Evolutionary conservation across 2,888 invertebrate genomes (phyloP), one percentile per base, ranked within the genome.

Genomic region (Drosophila gaucha): DNA sequence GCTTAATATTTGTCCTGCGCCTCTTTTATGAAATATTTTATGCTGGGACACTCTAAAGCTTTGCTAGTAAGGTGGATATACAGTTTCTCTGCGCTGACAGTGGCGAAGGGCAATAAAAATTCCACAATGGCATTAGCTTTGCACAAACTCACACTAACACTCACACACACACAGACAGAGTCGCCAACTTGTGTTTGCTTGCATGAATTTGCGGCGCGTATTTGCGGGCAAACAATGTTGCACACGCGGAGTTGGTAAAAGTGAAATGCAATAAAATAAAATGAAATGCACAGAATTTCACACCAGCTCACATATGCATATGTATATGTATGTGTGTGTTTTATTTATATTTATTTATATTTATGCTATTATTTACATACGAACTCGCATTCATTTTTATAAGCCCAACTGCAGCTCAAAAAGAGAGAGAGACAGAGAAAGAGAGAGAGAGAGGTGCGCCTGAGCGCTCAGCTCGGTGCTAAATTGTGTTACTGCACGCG

Each of bases 401-500:
- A 60, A 52, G 56, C 63, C 63, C 63, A 74, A 59, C 69, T 70
- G 57, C 73, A 74, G 35, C 35, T 18, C 39, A 2, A 18, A 39
- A 14, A 2, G 24, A 2, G 36, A 1, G 38, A 5, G 8, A 10
- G 30, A 9, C 9, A 9, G 10, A 3, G 30, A 10, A 12, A 16
- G 28, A 6, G 44, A 8, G 44, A 3, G 28, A 0, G 6, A 31
- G 8, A 31, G 31, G 31, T 31, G 43, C 41, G 51, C 39, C 67
- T 49, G 55, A 50, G 49, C 67, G 67, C 67, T 58, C 58, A 43
- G 62, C 58, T 60, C 49, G 36, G 50, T 70, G 62, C 65, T 70
- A 77, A 85, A 85, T 87, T 80, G 78, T 87, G 82, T 82, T 80
- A 76, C 78, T 57, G 78, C 84, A 85, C 87, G 87, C 84, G 78